A percentile compares a stretch with the other conserved stretches of the same genome.
phyloP scores from a whole-genome alignment of 2,797 vertebrate genomes.

The Sardinella longiceps region DNA sequence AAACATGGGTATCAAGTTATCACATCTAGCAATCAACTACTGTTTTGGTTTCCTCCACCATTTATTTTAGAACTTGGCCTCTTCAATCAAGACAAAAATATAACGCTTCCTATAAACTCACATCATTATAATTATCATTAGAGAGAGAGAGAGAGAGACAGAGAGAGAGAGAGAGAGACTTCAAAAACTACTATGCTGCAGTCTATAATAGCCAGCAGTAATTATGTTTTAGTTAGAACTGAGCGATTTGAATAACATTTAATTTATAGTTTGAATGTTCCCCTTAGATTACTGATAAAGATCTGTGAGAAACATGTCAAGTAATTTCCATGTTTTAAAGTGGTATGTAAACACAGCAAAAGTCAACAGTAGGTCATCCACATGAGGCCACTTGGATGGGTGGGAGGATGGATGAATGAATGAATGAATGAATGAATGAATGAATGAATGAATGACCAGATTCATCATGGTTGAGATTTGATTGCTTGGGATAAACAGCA shows the following conservation, averaged over 20 bases:
- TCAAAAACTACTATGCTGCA: neutral
- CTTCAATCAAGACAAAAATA: neutral
- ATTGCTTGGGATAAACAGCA: neutral
- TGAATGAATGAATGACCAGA: neutral
- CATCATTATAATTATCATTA: too few species aligned
- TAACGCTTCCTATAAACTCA: too few species aligned
- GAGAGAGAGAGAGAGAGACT: too few species aligned
- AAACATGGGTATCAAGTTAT: too few species aligned
- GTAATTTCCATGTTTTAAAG: too few species aligned
- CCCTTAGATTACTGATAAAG: neutral
- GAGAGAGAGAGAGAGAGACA: neutral
- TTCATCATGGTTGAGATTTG: neutral
- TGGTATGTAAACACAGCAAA: neutral
- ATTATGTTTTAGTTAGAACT: neutral
- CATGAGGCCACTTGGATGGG: too few species aligned
- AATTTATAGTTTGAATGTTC: neutral
- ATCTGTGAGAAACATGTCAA: neutral
- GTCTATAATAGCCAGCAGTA: neutral
- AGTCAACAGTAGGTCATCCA: too few species aligned
- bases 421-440: too few species aligned
- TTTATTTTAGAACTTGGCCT: too few species aligned
- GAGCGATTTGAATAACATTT: neutral
- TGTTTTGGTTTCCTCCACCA: too few species aligned
- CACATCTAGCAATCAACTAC: too few species aligned
- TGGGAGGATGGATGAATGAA: too few species aligned